Percentiles rank a stretch among this genome's conserved stretches.
Evolutionary conservation across 2,113 vertebrate species (phyloP).

Genomic region (Coregonus clupeaformis): DNA sequence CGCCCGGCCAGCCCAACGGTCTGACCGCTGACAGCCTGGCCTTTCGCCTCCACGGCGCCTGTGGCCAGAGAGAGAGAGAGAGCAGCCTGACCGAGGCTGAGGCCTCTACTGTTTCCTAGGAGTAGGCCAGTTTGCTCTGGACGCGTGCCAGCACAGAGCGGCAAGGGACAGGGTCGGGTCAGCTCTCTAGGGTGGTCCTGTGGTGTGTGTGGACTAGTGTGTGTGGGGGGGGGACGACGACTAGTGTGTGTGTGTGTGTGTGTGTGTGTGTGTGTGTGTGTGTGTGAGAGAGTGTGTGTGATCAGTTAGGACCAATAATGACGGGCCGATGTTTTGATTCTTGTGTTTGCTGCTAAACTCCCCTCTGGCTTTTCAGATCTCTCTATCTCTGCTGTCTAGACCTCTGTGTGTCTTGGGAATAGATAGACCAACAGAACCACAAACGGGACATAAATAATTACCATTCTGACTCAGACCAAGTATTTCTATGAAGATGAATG

Average conservation of each 20-base stretch:
- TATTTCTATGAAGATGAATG: too few species aligned
- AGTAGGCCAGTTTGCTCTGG: constrained; percentile 69
- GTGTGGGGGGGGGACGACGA: neutral
- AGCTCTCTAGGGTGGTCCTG: constrained; percentile 70
- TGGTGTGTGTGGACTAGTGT: neutral
- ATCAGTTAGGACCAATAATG: constrained; percentile 60
- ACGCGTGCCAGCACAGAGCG: constrained; percentile 60
- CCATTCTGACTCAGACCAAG: too few species aligned
- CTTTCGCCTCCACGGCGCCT: constrained; percentile 62
- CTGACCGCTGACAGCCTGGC: constrained; percentile 63
- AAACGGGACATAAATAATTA: neutral
- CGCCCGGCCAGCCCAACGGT: constrained; percentile 21
- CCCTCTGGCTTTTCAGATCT: constrained; percentile 30
- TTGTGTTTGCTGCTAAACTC: constrained; percentile 45
- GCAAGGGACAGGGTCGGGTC: constrained; percentile 61
- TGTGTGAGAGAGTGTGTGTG: constrained; percentile 21
- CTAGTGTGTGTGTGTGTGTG: neutral
- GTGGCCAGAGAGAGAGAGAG: constrained; percentile 29
- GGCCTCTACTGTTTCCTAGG: constrained; percentile 55
- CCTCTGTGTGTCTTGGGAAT: constrained; percentile 45
- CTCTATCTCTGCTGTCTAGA: constrained; percentile 43
- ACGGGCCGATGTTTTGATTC: constrained; percentile 62
- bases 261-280: constrained; percentile 25
- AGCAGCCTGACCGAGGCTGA: constrained; percentile 44
- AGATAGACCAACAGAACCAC: constrained; percentile 37